Conservation (phyloP, 2,888 invertebrate species). For the Lysandra bellargus region DNA sequence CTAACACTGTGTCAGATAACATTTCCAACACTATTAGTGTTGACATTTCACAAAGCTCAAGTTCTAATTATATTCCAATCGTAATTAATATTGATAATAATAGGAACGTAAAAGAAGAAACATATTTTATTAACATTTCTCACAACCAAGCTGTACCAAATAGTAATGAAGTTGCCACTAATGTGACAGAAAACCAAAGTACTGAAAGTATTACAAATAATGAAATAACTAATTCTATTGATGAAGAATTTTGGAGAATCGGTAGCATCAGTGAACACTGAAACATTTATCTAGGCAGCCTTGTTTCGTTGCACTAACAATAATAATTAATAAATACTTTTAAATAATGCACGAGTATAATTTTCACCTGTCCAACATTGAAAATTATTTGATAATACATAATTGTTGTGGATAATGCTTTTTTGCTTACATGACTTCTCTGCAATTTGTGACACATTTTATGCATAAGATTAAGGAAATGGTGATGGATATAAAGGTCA, state of each 20-base stretch:
- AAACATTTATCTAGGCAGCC: background rate
- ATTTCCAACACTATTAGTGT: conserved; percentile 18
- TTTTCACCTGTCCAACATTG: background rate
- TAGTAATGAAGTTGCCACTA: background rate
- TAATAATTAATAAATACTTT: background rate
- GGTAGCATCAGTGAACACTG: background rate
- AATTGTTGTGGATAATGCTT: no score
- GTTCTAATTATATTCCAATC: background rate
- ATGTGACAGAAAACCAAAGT: background rate
- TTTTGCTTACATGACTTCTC: background rate
- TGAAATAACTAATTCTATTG: conserved; percentile 3
- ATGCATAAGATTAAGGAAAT: background rate
- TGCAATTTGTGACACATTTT: background rate
- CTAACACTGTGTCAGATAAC: background rate
- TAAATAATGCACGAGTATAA: background rate
- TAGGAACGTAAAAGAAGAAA: background rate
- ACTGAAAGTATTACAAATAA: background rate
- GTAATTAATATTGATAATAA: background rate
- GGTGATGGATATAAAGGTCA: background rate
- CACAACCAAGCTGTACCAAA: background rate
- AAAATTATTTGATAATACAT: no score
- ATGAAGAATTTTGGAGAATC: conserved; percentile 1
- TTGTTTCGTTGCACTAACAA: background rate
- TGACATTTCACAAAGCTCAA: background rate
- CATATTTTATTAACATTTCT: background rate